Conservation (phyloP, 2,888 invertebrate genomes). For the Agrotis clavis region DNA sequence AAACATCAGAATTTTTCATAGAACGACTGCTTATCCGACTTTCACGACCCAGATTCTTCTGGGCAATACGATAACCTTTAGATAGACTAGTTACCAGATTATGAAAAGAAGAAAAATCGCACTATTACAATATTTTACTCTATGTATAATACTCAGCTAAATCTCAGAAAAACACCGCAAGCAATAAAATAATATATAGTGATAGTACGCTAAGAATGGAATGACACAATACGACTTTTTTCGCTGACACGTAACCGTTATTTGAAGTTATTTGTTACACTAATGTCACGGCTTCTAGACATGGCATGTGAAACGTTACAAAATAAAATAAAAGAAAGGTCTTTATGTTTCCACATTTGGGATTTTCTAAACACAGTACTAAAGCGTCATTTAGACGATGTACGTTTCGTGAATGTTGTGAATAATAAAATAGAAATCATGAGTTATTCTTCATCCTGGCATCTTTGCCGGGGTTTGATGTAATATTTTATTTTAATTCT, state of each 20-base stretch:
- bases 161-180: not conserved
- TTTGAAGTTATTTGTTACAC: slow-evolving; percentile 14
- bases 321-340: not conserved
- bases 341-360: not conserved
- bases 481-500: no score
- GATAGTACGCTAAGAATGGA: not conserved
- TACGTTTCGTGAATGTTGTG: not conserved
- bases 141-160: no score
- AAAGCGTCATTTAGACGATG: not conserved
- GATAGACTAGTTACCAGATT: no score
- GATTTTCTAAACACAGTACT: no score
- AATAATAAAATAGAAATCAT: not conserved
- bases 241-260: slow-evolving; percentile 23
- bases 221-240: not conserved
- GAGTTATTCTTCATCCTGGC: no score
- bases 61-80: no score
- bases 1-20: no score
- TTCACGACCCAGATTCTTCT: no score
- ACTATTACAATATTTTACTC: no score
- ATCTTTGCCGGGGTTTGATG: no score
- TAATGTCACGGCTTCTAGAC: slow-evolving; percentile 1
- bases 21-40: no score
- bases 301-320: not conserved
- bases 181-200: not conserved
- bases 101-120: no score